A percentile compares a stretch with the other conserved stretches of the same genome.
phyloP scores from a whole-genome alignment of 2,888 invertebrate genomes.

The Spisula subtruncata region DNA sequence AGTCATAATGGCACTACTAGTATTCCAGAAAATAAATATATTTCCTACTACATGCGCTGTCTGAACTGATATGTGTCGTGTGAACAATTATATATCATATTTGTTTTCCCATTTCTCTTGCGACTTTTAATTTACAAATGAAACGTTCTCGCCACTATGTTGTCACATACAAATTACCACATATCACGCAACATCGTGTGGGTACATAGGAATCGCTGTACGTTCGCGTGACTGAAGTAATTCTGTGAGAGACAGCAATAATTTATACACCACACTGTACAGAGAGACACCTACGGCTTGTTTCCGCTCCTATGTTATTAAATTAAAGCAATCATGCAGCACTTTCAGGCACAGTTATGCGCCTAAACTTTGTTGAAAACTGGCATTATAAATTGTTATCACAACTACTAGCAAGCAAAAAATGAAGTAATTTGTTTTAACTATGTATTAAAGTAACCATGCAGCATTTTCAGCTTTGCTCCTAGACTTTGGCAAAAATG shows the following conservation, averaged over 20 bases:
- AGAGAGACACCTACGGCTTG: neutral
- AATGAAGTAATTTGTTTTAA: too few relatives aligned
- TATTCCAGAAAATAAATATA: too few relatives aligned
- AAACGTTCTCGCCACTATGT: neutral
- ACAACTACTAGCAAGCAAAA: too few relatives aligned
- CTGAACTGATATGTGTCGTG: neutral
- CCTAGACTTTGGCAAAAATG: neutral
- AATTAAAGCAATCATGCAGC: too few relatives aligned
- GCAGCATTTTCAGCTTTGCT: too few relatives aligned
- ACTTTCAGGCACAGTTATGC: neutral
- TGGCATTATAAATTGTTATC: too few relatives aligned
- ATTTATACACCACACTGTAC: neutral
- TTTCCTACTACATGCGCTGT: too few relatives aligned
- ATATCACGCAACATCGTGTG: neutral
- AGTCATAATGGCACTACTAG: too few relatives aligned
- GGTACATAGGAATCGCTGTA: neutral
- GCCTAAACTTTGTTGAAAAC: neutral
- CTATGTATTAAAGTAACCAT: too few relatives aligned
- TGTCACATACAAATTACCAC: neutral
- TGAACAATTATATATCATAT: neutral
- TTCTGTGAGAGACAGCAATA: neutral
- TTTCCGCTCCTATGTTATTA: neutral
- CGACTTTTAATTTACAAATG: neutral
- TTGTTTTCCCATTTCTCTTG: neutral
- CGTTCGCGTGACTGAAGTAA: neutral